These are phyloP conservation scores for Acleris laterana DNA, from an alignment of 2,888 invertebrate genomes.

Conservation along the genomic window DNA sequence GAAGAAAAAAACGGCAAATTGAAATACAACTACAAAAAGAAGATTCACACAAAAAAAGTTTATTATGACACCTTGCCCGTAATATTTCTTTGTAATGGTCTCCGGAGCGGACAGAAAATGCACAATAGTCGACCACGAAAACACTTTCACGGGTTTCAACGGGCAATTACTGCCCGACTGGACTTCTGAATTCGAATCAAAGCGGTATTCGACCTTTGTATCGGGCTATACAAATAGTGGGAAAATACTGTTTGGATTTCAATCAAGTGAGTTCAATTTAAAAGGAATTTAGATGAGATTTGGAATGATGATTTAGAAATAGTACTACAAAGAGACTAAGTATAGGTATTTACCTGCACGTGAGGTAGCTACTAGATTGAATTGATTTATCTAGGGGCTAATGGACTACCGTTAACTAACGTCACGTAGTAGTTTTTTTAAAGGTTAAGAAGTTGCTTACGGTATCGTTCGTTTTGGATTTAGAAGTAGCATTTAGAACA, in stretches of 20 bases:
- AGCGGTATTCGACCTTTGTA: conserved; percentile 32
- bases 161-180: conserved; percentile 30
- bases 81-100: conserved; percentile 30
- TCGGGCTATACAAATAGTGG: conserved; percentile 31
- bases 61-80: conserved; percentile 30
- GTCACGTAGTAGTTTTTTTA: no score
- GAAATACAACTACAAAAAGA: conserved; percentile 4
- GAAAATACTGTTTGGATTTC: conserved; percentile 26
- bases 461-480: no score
- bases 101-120: conserved; percentile 17
- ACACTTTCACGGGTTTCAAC: conserved; percentile 40
- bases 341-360: not conserved
- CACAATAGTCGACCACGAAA: conserved; percentile 35
- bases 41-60: conserved; percentile 21
- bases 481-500: no score
- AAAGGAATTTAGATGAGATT: conserved; percentile 29
- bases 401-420: no score
- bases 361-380: not conserved
- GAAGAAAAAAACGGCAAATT: conserved; percentile 17
- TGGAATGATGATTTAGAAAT: conserved; percentile 12
- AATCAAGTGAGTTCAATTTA: conserved; percentile 30
- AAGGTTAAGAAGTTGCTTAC: no score
- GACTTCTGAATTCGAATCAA: conserved; percentile 30
- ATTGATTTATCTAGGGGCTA: not conserved
- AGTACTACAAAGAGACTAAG: not conserved